These are phyloP conservation scores for Oxyura jamaicensis DNA, from an alignment of 2,113 vertebrate genomes.

Conservation along the genomic window DNA sequence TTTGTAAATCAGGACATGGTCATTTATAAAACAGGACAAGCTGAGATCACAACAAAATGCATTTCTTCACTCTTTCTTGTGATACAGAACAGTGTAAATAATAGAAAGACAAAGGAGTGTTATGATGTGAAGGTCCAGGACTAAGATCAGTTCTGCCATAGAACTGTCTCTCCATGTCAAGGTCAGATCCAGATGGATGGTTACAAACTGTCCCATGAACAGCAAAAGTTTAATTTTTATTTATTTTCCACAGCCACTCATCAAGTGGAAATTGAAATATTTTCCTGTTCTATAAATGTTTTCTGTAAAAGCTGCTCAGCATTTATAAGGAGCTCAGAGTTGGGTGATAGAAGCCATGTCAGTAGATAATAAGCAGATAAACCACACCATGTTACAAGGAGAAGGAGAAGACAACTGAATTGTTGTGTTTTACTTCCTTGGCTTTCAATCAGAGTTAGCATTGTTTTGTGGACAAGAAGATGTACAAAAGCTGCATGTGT, in stretches of 20 bases:
- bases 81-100: background rate
- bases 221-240: background rate
- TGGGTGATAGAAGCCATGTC: background rate
- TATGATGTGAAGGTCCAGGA: background rate
- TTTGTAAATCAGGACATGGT: background rate
- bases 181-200: background rate
- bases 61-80: background rate
- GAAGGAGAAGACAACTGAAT: background rate
- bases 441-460: background rate
- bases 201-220: background rate
- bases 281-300: background rate
- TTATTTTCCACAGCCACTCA: background rate
- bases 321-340: background rate
- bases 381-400: background rate
- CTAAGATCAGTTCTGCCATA: background rate
- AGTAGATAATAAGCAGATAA: slow-evolving; percentile 13
- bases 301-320: background rate
- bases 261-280: background rate
- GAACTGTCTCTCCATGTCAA: background rate
- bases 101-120: background rate
- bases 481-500: background rate
- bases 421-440: background rate
- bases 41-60: background rate
- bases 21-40: background rate
- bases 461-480: background rate